Evolutionary conservation across 2,888 invertebrate species (phyloP), one percentile per base, ranked within the genome.

Genomic region (Loripinus fragilis): DNA sequence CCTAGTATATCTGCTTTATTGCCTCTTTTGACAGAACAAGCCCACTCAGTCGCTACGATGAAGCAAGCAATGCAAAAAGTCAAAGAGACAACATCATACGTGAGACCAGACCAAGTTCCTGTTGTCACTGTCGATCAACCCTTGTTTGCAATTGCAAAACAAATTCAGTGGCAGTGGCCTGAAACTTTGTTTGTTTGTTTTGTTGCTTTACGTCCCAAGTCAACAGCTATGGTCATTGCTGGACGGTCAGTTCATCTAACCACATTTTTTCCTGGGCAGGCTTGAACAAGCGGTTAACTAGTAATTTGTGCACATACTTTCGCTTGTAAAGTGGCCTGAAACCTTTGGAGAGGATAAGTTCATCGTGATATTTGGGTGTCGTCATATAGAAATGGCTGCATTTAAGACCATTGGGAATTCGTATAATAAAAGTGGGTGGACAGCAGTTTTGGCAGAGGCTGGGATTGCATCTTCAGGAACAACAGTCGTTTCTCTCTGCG

Each of bases 361-460:
- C 20, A 48, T 48, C 23, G 48, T 48, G 3, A 48, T 48, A 20
- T 48, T 48, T 48, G 8, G 48, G 5, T 23, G 55, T 25, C 12
- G 5, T 5, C 38, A 38, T 38, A 38, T 38, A 8, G 38, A 38
- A 38, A 38, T 38, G 38, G 38, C 38, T 8, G 38, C 38, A 25
- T 12, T 38, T 5, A 38, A 38, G 12, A 38, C 12, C 7, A 5
- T 5, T 38, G 38, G 38, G 12, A 12, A 38, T 38, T 38, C 12
- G 38, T 38, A 8, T 3, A 48, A 48, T 10, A 20, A 20, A 7
- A 48, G 48, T 48, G 48, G 48, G 3, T 48, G 48, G 48, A 23
- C 17, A 48, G 48, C 10, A 23, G 48, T 20, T 38, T 12, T 38
- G 55, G 5, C 25, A 23, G 55, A 82, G 38, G 87, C 89, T n/a